Conservation (phyloP, 2,797 vertebrate genomes). For the Siniperca scherzeri region DNA sequence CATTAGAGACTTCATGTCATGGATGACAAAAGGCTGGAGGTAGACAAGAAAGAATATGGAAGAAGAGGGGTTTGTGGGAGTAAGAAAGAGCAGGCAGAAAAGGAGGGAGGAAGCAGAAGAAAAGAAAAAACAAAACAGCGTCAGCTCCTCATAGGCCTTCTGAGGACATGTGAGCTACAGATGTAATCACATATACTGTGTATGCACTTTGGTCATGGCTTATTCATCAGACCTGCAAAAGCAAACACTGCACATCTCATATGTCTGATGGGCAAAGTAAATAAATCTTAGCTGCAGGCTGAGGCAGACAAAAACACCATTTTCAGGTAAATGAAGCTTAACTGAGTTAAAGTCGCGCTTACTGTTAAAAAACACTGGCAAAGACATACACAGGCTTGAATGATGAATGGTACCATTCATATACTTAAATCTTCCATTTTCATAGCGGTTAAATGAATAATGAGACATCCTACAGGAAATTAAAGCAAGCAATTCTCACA, state of each 20-base stretch:
- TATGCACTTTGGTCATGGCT: slow-evolving; percentile 44
- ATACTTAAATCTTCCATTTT: slow-evolving; percentile 29
- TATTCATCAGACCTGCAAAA: slow-evolving; percentile 45
- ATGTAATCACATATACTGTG: slow-evolving; percentile 34
- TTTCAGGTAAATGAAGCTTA: slow-evolving; percentile 58
- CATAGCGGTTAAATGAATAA: slow-evolving; percentile 1
- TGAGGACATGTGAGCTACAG: slow-evolving; percentile 33
- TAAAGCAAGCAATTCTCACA: slow-evolving; percentile 14
- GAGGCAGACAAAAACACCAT: slow-evolving; percentile 38
- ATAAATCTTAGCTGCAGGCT: slow-evolving; percentile 41
- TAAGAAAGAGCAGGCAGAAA: background rate
- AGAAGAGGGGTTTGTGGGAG: background rate
- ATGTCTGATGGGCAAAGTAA: slow-evolving; percentile 40
- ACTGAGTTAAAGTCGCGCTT: slow-evolving; percentile 43
- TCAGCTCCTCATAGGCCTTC: background rate
- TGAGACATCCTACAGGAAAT: background rate
- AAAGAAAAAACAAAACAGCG: background rate
- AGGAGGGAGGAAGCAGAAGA: background rate
- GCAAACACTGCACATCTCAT: slow-evolving; percentile 33
- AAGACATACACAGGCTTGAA: slow-evolving; percentile 46
- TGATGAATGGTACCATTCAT: slow-evolving; percentile 56
- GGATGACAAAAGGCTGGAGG: slow-evolving; percentile 95
- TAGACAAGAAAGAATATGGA: background rate
- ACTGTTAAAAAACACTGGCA: slow-evolving; percentile 50
- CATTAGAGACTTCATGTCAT: slow-evolving; percentile 97